Conservation (phyloP, 2,888 invertebrate genomes). For the Ceraclea dissimilis region DNA sequence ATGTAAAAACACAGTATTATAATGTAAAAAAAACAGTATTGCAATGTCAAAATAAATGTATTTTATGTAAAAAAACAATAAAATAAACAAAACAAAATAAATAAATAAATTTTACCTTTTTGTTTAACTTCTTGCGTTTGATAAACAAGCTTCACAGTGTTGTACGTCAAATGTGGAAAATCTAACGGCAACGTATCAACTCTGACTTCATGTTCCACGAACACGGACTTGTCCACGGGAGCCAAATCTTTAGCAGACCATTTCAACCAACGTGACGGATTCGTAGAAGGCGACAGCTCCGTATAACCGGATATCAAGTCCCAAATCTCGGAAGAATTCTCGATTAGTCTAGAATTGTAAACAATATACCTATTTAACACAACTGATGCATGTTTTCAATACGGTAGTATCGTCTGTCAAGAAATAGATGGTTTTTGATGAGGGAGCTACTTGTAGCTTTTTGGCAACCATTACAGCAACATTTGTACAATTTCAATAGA, state of each 20-base stretch:
- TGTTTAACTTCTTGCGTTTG: background rate
- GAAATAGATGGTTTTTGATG: too few relatives aligned
- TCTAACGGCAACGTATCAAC: conserved; percentile 15
- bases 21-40: too few relatives aligned
- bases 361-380: conserved; percentile 1
- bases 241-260: conserved; percentile 6
- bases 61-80: too few relatives aligned
- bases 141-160: background rate
- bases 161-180: conserved; percentile 21
- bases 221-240: conserved; percentile 2
- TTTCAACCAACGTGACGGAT: conserved; percentile 16
- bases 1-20: too few relatives aligned
- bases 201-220: conserved; percentile 6
- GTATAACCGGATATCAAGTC: conserved; percentile 15
- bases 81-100: too few relatives aligned
- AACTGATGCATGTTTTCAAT: too few relatives aligned
- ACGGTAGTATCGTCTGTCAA: too few relatives aligned
- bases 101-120: conserved; percentile 30
- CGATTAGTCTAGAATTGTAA: conserved; percentile 16
- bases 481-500: too few relatives aligned
- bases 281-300: conserved; percentile 15
- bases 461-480: too few relatives aligned
- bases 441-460: too few relatives aligned
- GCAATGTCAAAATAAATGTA: too few relatives aligned
- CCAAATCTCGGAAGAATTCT: conserved; percentile 20